Evolutionary conservation across 2,113 vertebrate genomes (phyloP).

Genomic region (Anarhynchus alexandrinus): DNA sequence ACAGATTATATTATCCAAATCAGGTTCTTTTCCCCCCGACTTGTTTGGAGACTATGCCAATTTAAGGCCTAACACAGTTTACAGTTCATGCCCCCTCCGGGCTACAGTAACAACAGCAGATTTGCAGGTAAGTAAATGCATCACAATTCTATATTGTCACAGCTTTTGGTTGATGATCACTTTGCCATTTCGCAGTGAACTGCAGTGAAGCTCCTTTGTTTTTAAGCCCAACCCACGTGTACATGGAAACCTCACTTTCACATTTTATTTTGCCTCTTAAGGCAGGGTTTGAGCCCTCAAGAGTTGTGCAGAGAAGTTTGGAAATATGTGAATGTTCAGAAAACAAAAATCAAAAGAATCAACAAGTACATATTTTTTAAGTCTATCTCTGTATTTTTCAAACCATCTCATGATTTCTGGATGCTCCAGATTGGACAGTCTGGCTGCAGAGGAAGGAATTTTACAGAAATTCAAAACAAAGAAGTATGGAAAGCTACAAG

Average conservation of each 20-base stretch:
- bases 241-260: neutral
- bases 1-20: neutral
- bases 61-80: neutral
- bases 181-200: neutral
- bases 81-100: neutral
- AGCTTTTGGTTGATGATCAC: neutral
- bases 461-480: neutral
- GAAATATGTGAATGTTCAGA: neutral
- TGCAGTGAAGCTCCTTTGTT: neutral
- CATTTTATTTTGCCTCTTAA: neutral
- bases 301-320: neutral
- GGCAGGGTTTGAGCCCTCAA: neutral
- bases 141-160: neutral
- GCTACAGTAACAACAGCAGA: neutral
- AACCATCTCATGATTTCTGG: neutral
- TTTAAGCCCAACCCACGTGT: neutral
- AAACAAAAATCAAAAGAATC: neutral
- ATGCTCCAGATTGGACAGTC: neutral
- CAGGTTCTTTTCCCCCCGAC: neutral
- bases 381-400: neutral
- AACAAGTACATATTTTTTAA: fast-evolving
- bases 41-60: neutral
- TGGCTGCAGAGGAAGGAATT: neutral
- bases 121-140: neutral
- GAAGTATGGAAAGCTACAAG: neutral